Percentiles rank a stretch among this genome's conserved stretches.
Conservation (phyloP, 2,113 vertebrate genomes). For the Heteronetta atricapilla region DNA sequence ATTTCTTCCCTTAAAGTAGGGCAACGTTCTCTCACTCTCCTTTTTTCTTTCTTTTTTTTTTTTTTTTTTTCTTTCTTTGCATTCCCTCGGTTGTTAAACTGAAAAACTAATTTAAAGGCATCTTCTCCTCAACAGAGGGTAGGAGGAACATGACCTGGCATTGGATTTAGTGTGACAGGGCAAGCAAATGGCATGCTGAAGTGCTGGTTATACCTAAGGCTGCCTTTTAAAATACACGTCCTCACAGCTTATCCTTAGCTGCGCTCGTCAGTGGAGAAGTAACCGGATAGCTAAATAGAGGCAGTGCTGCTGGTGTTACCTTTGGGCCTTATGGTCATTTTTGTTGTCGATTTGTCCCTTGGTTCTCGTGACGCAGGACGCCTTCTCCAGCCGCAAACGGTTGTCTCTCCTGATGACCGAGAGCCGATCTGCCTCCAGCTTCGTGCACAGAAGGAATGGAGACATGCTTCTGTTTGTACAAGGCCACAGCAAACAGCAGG, state of each 20-base stretch:
- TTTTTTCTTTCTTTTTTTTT: neutral
- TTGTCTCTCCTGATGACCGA: conserved; percentile 76
- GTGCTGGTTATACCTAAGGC: conserved; percentile 15
- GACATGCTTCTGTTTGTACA: neutral
- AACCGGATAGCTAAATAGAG: conserved; percentile 20
- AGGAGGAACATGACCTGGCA: neutral
- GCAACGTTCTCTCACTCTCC: neutral
- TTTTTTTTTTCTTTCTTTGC: neutral
- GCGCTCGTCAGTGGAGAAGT: neutral
- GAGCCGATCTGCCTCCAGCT: conserved; percentile 73
- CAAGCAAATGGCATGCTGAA: conserved; percentile 20
- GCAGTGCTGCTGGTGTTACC: conserved; percentile 60
- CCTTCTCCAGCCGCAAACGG: conserved; percentile 74
- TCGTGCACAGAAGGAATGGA: conserved; percentile 6
- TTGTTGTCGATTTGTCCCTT: conserved; percentile 64
- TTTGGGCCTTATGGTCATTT: conserved; percentile 71
- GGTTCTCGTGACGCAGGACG: conserved; percentile 75
- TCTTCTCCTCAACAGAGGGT: neutral
- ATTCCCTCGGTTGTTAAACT: conserved; percentile 21
- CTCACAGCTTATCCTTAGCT: conserved; percentile 40
- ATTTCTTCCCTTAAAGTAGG: conserved; percentile 52
- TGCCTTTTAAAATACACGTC: conserved; percentile 15
- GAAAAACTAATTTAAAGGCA: conserved; percentile 48
- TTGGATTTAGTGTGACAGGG: conserved; percentile 20
- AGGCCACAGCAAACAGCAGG: neutral